Evolutionary conservation across 2,113 vertebrate genomes (phyloP).

Genomic region (Perccottus glenii): DNA sequence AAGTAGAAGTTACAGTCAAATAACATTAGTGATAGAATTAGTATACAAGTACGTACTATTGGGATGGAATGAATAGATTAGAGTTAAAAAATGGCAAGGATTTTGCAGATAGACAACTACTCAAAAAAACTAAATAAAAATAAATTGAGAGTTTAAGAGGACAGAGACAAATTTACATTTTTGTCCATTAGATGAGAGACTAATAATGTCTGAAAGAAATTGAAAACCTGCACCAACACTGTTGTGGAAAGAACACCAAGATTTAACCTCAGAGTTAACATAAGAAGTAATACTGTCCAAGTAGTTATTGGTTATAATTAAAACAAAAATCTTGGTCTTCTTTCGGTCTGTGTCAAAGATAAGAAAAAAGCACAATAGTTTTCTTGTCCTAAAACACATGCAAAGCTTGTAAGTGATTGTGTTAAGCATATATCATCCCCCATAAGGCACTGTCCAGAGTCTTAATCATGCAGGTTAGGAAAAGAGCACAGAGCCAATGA

Average conservation of each 20-base stretch:
- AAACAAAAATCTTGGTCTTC: constrained; percentile 58
- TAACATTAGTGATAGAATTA: background rate
- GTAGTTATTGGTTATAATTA: background rate
- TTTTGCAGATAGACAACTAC: constrained; percentile 44
- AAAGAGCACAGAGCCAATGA: constrained; percentile 71
- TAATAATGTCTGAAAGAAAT: constrained; percentile 16
- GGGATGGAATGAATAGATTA: constrained; percentile 32
- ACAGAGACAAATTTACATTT: constrained; percentile 8
- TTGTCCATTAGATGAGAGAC: constrained; percentile 6
- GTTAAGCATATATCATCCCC: constrained; percentile 44
- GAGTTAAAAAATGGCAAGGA: constrained; percentile 35
- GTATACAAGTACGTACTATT: constrained; percentile 38
- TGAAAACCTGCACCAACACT: constrained; percentile 2
- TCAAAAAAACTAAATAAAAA: constrained; percentile 6
- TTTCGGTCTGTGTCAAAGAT: constrained; percentile 15
- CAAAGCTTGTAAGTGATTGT: constrained; percentile 50
- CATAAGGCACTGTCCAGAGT: constrained; percentile 65
- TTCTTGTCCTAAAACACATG: constrained; percentile 71
- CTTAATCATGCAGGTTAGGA: constrained; percentile 85
- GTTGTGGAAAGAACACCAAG: constrained; percentile 57
- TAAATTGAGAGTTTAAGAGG: background rate
- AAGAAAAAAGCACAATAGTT: background rate
- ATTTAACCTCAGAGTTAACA: constrained; percentile 29
- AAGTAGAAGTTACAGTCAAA: too few relatives aligned
- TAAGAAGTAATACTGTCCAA: background rate